Conservation (phyloP, 1,140 invertebrate genomes). For the Pseudachorutes palmiensis region DNA sequence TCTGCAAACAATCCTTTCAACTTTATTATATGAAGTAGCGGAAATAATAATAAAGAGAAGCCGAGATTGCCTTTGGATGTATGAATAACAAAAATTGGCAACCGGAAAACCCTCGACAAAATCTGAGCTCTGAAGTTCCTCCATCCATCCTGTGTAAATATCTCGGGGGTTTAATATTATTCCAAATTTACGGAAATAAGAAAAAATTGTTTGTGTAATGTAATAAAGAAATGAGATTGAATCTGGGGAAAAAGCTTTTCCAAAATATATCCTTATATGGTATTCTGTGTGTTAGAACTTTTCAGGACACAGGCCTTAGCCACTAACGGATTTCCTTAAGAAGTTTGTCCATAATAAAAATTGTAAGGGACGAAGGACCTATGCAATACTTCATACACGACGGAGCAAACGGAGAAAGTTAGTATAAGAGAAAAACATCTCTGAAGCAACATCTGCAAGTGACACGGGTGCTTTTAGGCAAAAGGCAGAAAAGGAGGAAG, state of each 20-base stretch:
- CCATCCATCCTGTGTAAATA: constrained; percentile 17
- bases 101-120: constrained; percentile 21
- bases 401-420: constrained; percentile 21
- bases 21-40: not conserved
- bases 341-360: constrained; percentile 11
- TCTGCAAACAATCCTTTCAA: not conserved
- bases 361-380: not conserved
- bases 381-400: constrained; percentile 14
- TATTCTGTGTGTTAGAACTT: not conserved
- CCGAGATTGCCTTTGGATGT: constrained; percentile 18
- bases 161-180: constrained; percentile 31
- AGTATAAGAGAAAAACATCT: constrained; percentile 33
- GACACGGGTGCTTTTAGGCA: constrained; percentile 36
- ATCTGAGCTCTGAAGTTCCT: constrained; percentile 11
- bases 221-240: constrained; percentile 31
- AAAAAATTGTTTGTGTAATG: constrained; percentile 34
- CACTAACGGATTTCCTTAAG: constrained; percentile 12
- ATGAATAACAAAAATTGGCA: constrained; percentile 19
- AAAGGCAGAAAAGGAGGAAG: constrained; percentile 8
- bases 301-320: not conserved
- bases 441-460: constrained; percentile 37
- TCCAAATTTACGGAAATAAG: constrained; percentile 25
- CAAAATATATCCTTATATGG: not conserved
- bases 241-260: constrained; percentile 21
- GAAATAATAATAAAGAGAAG: not conserved